A percentile compares a stretch with the other conserved stretches of the same genome.
These are phyloP conservation scores for Myopa tessellatipennis DNA, from an alignment of 2,888 invertebrate genomes.

Conservation along the genomic window DNA sequence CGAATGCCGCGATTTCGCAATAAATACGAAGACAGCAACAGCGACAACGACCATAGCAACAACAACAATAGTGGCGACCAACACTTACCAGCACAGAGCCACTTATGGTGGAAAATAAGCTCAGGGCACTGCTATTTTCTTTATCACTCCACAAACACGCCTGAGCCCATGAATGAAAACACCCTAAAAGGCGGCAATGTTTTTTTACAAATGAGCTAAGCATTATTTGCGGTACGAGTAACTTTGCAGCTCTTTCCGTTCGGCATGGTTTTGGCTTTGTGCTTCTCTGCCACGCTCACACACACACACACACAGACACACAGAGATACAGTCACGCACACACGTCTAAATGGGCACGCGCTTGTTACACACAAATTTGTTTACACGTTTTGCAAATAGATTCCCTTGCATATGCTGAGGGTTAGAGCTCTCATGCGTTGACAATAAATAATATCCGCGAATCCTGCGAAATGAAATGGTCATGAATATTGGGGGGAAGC, in stretches of 20 bases:
- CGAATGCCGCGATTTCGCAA: conserved; percentile 11
- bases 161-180: neutral
- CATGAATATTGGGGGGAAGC: conserved; percentile 49
- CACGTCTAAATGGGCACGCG: neutral
- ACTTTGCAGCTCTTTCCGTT: conserved; percentile 6
- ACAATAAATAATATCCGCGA: conserved; percentile 63
- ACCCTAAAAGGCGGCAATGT: conserved; percentile 8
- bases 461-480: conserved; percentile 53
- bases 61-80: neutral
- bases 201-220: neutral
- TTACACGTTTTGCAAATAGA: conserved; percentile 29
- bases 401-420: conserved; percentile 28
- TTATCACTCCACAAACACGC: conserved; percentile 31
- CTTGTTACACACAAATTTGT: conserved; percentile 9
- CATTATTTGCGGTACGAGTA: neutral
- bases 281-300: neutral
- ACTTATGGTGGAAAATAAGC: too few species aligned
- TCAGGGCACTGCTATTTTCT: neutral
- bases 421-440: conserved; percentile 44
- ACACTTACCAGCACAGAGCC: neutral
- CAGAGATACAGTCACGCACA: conserved; percentile 13
- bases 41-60: neutral
- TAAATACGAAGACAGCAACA: neutral
- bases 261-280: conserved; percentile 15
- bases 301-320: neutral